phyloP scores from a whole-genome alignment of 92 coral and sea anemone species.

The Plumapathes pennacea region DNA sequence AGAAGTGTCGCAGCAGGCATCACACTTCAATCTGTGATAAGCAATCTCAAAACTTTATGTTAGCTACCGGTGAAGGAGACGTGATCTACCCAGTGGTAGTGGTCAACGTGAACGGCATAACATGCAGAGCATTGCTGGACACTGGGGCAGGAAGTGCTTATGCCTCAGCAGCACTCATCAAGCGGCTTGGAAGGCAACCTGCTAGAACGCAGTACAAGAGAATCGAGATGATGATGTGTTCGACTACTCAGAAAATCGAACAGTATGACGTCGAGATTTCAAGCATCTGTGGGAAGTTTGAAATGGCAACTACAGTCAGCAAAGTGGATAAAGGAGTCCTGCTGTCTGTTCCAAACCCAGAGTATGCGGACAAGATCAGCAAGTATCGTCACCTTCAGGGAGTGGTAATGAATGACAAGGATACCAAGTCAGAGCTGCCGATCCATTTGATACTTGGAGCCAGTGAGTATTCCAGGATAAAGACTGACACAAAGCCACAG shows the following conservation, averaged over 20 bases:
- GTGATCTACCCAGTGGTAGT: constrained; percentile 65
- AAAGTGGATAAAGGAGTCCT: constrained; percentile 56
- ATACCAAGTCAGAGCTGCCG: constrained; percentile 29
- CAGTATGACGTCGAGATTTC: constrained; percentile 22
- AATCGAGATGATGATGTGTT: constrained; percentile 60
- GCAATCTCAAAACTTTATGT: constrained; percentile 11
- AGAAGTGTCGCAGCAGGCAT: constrained; percentile 17
- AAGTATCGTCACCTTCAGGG: constrained; percentile 33
- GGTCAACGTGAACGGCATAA: constrained; percentile 59
- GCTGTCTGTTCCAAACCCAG: constrained; percentile 39
- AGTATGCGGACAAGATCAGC: constrained; percentile 37
- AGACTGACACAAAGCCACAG: constrained; percentile 42
- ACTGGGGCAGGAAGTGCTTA: constrained; percentile 59
- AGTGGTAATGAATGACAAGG: constrained; percentile 28
- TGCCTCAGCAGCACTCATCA: constrained; percentile 51
- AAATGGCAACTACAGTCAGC: constrained; percentile 38
- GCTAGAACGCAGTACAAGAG: constrained; percentile 20
- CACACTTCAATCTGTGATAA: constrained; percentile 9
- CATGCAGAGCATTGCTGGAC: constrained; percentile 57
- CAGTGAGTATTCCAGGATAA: constrained; percentile 55
- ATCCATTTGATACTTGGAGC: constrained; percentile 64
- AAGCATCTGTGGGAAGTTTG: constrained; percentile 23
- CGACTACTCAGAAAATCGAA: constrained; percentile 45
- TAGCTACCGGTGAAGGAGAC: constrained; percentile 23
- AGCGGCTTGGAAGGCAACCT: constrained; percentile 35